A percentile compares a stretch with the other conserved stretches of the same genome.
Evolutionary conservation across 2,888 invertebrate species (phyloP).

Genomic region (Himalopsyche tibetana): DNA sequence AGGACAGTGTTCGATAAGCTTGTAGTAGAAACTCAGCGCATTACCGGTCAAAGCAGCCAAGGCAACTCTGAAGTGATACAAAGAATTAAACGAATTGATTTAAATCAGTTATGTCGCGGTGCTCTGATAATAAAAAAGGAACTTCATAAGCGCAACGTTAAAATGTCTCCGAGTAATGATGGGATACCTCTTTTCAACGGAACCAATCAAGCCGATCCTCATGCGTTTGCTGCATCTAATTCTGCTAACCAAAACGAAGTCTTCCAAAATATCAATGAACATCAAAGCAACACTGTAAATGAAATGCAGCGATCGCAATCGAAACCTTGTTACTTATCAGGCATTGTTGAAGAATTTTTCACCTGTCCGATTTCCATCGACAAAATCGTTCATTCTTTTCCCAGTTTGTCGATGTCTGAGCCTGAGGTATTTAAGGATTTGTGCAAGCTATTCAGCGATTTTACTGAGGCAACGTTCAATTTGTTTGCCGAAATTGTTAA

Average conservation of each 20-base stretch:
- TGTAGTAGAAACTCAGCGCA: constrained; percentile 70
- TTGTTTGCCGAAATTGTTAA: background rate
- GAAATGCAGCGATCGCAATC: background rate
- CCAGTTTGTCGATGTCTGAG: background rate
- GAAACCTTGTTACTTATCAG: background rate
- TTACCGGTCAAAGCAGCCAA: constrained; percentile 67
- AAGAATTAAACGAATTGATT: constrained; percentile 46
- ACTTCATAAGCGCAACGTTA: background rate
- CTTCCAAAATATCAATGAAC: background rate
- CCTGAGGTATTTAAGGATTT: background rate
- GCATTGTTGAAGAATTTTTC: background rate
- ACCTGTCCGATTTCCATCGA: background rate
- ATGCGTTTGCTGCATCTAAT: background rate
- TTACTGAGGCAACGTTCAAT: background rate
- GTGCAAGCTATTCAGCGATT: background rate
- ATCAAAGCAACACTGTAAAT: background rate
- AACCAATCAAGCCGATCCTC: background rate
- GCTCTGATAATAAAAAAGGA: background rate
- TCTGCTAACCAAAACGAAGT: background rate
- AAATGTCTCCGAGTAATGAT: background rate
- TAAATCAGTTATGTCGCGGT: background rate
- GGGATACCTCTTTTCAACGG: background rate
- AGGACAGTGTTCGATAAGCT: constrained; percentile 73
- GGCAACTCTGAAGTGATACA: constrained; percentile 71
- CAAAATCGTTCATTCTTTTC: background rate